Percentiles rank a stretch among this genome's conserved stretches.
These are phyloP conservation scores for Xiphorhynchus erythropygius DNA, from an alignment of 2,797 vertebrate genomes.

Conservation along the genomic window DNA sequence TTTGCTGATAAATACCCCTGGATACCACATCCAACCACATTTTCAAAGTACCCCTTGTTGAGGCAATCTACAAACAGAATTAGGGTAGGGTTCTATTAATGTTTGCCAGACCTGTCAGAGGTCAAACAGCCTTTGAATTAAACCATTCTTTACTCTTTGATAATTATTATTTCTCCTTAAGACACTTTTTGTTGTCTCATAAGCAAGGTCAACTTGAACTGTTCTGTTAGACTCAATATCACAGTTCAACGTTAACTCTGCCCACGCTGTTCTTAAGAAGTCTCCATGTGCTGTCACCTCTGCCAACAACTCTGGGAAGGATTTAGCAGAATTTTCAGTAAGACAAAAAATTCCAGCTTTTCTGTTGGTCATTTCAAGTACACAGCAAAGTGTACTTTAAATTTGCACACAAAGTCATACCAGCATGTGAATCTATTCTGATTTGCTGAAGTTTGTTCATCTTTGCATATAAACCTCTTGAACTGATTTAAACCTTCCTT, in stretches of 20 bases:
- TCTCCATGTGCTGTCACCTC: not conserved
- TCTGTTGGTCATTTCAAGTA: not conserved
- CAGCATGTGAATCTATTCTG: not conserved
- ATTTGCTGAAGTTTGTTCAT: not conserved
- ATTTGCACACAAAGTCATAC: not conserved
- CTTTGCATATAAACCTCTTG: not conserved
- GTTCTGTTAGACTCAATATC: not conserved
- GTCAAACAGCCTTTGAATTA: slow-evolving; percentile 73
- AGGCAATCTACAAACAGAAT: slow-evolving; percentile 41
- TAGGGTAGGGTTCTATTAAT: slow-evolving; percentile 61
- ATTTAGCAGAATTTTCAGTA: not conserved
- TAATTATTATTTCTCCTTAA: slow-evolving; percentile 72
- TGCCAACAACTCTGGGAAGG: not conserved
- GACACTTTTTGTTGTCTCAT: slow-evolving; percentile 63
- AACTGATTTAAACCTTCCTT: not conserved
- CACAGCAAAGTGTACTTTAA: rapidly evolving
- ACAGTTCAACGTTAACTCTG: not conserved
- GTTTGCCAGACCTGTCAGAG: slow-evolving; percentile 67
- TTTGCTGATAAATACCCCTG: slow-evolving; percentile 26
- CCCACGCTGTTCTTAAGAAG: not conserved
- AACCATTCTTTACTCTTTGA: slow-evolving; percentile 70
- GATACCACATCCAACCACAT: slow-evolving; percentile 15
- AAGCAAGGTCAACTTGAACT: slow-evolving; percentile 67
- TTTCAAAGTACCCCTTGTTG: slow-evolving; percentile 59
- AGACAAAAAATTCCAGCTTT: not conserved